phyloP scores from a whole-genome alignment of 2,888 invertebrate genomes.

The Rapana venosa region DNA sequence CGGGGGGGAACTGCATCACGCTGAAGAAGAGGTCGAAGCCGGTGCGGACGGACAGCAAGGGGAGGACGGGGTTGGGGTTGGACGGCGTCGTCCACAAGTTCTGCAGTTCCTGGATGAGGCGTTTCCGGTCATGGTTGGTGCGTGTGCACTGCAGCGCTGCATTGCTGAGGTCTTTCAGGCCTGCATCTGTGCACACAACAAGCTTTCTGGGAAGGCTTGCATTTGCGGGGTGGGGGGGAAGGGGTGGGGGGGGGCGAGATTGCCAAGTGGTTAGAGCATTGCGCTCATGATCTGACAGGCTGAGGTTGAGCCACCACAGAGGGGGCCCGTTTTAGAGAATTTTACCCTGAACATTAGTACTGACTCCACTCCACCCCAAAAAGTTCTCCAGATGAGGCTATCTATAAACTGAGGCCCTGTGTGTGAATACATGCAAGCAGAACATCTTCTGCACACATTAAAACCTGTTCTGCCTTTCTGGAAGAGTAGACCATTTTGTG shows the following conservation, averaged over 20 bases:
- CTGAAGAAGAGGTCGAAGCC: constrained; percentile 73
- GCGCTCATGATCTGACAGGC: background rate
- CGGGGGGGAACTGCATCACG: constrained; percentile 73
- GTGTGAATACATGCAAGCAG: too few species aligned
- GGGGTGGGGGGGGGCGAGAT: too few species aligned
- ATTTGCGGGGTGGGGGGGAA: too few species aligned
- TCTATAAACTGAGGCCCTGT: too few species aligned
- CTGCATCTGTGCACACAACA: constrained; percentile 58
- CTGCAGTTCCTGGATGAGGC: constrained; percentile 55
- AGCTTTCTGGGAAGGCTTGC: too few species aligned
- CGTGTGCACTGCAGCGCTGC: constrained; percentile 58
- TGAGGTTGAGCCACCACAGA: background rate
- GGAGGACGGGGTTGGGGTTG: constrained; percentile 67
- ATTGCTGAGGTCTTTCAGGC: constrained; percentile 56
- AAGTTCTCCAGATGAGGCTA: too few species aligned
- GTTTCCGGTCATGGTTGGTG: constrained; percentile 50
- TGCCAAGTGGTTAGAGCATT: too few species aligned
- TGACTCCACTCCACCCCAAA: background rate
- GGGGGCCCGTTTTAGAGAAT: background rate
- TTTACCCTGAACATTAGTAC: background rate
- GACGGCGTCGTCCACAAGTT: constrained; percentile 60
- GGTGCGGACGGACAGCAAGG: constrained; percentile 72
- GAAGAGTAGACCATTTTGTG: too few species aligned
- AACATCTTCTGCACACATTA: too few species aligned
- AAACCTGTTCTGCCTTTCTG: too few species aligned